Evolutionary conservation across 2,797 vertebrate species (phyloP).

Genomic region (Valencia hispanica): DNA sequence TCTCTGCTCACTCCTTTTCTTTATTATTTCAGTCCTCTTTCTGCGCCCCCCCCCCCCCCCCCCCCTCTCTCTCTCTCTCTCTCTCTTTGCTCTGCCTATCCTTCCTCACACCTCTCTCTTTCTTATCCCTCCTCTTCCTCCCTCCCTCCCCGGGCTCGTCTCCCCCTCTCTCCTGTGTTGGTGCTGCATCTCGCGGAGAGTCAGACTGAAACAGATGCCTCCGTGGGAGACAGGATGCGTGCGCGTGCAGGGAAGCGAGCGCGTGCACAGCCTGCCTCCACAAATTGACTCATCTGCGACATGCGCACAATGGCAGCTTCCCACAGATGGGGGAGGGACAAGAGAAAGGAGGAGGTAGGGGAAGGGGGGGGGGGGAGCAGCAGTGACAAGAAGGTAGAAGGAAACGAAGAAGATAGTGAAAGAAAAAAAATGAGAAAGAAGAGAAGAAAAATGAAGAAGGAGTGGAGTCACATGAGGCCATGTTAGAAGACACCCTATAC

Average conservation of each 20-base stretch:
- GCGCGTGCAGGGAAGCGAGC: constrained; percentile 27
- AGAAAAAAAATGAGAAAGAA: constrained; percentile 15
- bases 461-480: constrained; percentile 49
- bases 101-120: constrained; percentile 35
- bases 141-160: constrained; percentile 64
- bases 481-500: constrained; percentile 11
- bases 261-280: constrained; percentile 66
- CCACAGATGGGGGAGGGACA: constrained; percentile 76
- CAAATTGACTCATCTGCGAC: constrained; percentile 77
- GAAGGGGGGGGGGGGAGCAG: constrained; percentile 62
- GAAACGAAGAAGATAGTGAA: constrained; percentile 33
- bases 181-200: constrained; percentile 75
- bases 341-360: constrained; percentile 47
- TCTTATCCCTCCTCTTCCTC: constrained; percentile 20
- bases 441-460: constrained; percentile 20
- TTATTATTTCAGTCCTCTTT: constrained; percentile 31
- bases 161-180: constrained; percentile 61
- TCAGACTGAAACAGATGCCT: constrained; percentile 78
- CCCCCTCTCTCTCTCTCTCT: too few species aligned
- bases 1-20: constrained; percentile 9
- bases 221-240: constrained; percentile 75
- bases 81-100: constrained; percentile 30
- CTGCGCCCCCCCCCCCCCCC: too few species aligned
- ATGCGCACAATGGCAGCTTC: constrained; percentile 76
- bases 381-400: constrained; percentile 36